phyloP scores from a whole-genome alignment of 2,888 invertebrate genomes.

The Lymantria monacha region DNA sequence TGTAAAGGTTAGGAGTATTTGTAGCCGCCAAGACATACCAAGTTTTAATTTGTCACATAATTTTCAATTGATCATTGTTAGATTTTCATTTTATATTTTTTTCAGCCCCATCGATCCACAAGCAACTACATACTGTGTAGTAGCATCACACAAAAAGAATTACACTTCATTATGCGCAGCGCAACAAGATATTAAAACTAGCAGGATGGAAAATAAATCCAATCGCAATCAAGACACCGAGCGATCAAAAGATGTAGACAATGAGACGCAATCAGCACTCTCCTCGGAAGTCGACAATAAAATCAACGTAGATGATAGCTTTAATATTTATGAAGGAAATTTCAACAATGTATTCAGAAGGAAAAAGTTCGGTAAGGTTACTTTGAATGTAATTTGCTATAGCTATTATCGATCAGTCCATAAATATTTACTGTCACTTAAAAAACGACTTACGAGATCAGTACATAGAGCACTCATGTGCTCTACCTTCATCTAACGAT shows the following conservation, averaged over 20 bases:
- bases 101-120: slow-evolving; percentile 74
- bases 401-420: too few relatives aligned
- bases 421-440: too few relatives aligned
- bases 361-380: slow-evolving; percentile 65
- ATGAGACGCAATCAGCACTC: slow-evolving; percentile 26
- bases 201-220: slow-evolving; percentile 47
- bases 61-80: too few relatives aligned
- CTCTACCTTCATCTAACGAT: too few relatives aligned
- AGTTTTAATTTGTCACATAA: too few relatives aligned
- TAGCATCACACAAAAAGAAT: slow-evolving; percentile 65
- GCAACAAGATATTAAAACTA: slow-evolving; percentile 55
- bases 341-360: slow-evolving; percentile 57
- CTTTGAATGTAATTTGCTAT: not conserved
- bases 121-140: slow-evolving; percentile 69
- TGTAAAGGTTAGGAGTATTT: too few relatives aligned
- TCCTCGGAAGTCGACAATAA: slow-evolving; percentile 55
- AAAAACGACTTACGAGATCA: too few relatives aligned
- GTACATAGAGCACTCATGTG: too few relatives aligned
- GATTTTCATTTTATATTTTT: not conserved
- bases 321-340: slow-evolving; percentile 56
- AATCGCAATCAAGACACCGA: slow-evolving; percentile 33
- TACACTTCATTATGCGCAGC: slow-evolving; percentile 74
- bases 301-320: slow-evolving; percentile 53
- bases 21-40: too few relatives aligned
- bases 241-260: slow-evolving; percentile 24